A percentile compares a stretch with the other conserved stretches of the same genome.
These are phyloP conservation scores for Lycopodina hypogea DNA, from an alignment of 37 sponge, comb jelly and placozoan genomes.

Conservation along the genomic window DNA sequence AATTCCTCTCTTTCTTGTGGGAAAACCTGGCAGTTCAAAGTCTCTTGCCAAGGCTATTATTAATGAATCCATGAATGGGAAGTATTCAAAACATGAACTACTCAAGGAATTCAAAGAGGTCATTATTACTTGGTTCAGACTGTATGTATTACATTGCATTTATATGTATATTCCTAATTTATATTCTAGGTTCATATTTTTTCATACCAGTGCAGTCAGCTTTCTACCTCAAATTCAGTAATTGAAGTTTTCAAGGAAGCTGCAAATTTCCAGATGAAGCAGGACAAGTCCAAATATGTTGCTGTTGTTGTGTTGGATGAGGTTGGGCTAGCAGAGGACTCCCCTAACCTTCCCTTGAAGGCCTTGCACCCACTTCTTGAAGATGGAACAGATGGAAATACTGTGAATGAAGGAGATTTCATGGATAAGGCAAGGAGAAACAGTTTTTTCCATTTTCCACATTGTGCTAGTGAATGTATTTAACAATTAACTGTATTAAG, in stretches of 20 bases:
- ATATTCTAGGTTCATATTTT: constrained; percentile 35
- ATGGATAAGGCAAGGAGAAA: constrained; percentile 6
- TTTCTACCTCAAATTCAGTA: constrained; percentile 82
- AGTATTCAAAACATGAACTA: constrained; percentile 20
- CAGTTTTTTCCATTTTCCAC: not conserved
- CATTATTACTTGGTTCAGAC: constrained; percentile 26
- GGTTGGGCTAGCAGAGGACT: constrained; percentile 95
- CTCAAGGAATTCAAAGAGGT: constrained; percentile 63
- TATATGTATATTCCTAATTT: not conserved
- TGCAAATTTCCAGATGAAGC: constrained; percentile 54
- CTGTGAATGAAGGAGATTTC: constrained; percentile 30
- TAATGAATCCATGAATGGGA: constrained; percentile 80
- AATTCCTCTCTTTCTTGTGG: constrained; percentile 97
- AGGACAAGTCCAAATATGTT: constrained; percentile 51
- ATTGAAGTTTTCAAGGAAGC: constrained; percentile 76
- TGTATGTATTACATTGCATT: not conserved
- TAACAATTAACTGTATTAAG: no score
- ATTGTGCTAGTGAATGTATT: no score
- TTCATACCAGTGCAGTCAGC: constrained; percentile 89
- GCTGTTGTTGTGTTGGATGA: constrained; percentile 91
- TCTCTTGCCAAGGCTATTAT: constrained; percentile 89
- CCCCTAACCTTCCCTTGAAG: constrained; percentile 87
- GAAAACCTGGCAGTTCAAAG: constrained; percentile 98
- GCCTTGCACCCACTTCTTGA: constrained; percentile 93
- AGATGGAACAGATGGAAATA: constrained; percentile 81